Conservation (phyloP, 30 jellyfish, hydroid and myxozoan genomes). For the Aurelia aurita complex sp. Pacific region DNA sequence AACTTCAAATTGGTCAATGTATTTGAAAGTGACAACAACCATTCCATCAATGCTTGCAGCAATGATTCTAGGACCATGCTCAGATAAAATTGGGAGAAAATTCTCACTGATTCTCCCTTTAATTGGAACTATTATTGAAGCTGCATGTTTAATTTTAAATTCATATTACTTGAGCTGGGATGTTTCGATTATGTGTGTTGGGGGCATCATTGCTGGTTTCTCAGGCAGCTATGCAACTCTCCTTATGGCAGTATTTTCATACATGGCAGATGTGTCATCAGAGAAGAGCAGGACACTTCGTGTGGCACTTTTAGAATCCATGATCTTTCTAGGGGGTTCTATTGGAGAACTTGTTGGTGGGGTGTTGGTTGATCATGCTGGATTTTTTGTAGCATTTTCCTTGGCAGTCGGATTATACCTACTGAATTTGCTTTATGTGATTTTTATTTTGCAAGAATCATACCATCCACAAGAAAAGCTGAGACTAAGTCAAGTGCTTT, state of each 20-base stretch:
- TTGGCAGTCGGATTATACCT: conserved; percentile 50
- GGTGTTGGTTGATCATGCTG: conserved; percentile 65
- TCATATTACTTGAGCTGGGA: conserved; percentile 58
- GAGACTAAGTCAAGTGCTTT: conserved; percentile 7
- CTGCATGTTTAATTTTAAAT: conserved; percentile 44
- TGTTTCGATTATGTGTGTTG: conserved; percentile 61
- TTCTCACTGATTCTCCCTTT: conserved; percentile 70
- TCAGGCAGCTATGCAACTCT: conserved; percentile 87
- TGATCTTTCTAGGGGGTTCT: conserved; percentile 76
- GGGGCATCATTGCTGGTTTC: conserved; percentile 65
- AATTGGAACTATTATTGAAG: conserved; percentile 66
- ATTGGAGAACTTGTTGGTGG: conserved; percentile 84
- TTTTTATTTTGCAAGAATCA: conserved; percentile 65
- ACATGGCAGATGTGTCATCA: conserved; percentile 82
- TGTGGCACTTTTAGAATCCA: conserved; percentile 72
- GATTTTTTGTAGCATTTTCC: conserved; percentile 62
- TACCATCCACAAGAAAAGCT: conserved; percentile 37
- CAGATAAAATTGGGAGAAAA: conserved; percentile 95
- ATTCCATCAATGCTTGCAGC: conserved; percentile 85
- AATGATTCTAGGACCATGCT: conserved; percentile 69
- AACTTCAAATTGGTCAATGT: conserved; percentile 87
- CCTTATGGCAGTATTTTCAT: conserved; percentile 78
- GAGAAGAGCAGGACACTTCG: conserved; percentile 78
- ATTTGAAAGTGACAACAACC: conserved; percentile 65
- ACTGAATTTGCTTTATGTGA: conserved; percentile 53